These are phyloP conservation scores for Perdita meconis DNA, from an alignment of 2,888 invertebrate genomes.

Conservation along the genomic window DNA sequence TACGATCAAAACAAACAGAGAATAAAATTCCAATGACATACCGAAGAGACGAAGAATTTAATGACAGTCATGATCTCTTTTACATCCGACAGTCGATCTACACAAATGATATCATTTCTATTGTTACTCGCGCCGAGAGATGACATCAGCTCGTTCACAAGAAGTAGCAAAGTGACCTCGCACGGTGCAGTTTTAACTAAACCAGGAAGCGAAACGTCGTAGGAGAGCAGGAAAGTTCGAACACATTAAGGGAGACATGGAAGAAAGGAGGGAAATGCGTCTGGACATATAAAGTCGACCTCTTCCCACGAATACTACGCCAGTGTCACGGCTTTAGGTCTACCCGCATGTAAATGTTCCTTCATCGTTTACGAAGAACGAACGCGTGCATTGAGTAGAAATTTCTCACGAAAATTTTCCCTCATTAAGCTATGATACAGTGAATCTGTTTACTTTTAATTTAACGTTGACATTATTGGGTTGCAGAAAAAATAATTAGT, in stretches of 20 bases:
- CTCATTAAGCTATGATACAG: background rate
- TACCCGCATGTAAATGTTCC: constrained; percentile 45
- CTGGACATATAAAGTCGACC: background rate
- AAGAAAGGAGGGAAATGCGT: constrained; percentile 33
- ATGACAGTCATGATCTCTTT: constrained; percentile 12
- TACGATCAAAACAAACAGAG: no score
- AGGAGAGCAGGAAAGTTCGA: constrained; percentile 21
- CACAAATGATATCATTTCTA: constrained; percentile 61
- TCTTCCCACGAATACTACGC: constrained; percentile 49
- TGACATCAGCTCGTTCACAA: constrained; percentile 58
- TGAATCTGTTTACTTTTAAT: background rate
- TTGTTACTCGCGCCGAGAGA: constrained; percentile 49
- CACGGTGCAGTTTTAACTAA: constrained; percentile 27
- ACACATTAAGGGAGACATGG: constrained; percentile 17
- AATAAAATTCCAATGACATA: no score
- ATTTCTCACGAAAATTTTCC: constrained; percentile 32
- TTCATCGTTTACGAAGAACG: constrained; percentile 9
- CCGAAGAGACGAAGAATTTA: no score
- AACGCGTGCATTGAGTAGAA: constrained; percentile 6
- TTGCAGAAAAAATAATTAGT: no score
- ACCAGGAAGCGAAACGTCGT: constrained; percentile 45
- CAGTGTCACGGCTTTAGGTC: constrained; percentile 27
- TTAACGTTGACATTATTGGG: no score
- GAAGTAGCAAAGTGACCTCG: constrained; percentile 28
- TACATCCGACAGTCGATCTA: constrained; percentile 20